These are phyloP conservation scores for Sarcoramphus papa DNA, from an alignment of 2,797 vertebrate genomes.

Conservation along the genomic window DNA sequence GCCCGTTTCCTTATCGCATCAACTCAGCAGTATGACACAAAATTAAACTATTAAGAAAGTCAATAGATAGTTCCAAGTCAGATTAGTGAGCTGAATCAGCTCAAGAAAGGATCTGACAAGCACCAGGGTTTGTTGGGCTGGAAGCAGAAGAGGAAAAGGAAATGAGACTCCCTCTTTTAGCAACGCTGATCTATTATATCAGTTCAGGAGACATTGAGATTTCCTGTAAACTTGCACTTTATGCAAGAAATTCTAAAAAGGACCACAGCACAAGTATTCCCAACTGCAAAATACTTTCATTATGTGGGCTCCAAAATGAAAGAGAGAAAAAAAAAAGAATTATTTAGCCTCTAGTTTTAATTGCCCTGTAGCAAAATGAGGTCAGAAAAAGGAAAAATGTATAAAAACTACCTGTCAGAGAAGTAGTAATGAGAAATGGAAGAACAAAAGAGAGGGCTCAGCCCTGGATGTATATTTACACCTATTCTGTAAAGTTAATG, in stretches of 20 bases:
- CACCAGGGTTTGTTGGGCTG: neutral
- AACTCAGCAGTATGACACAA: neutral
- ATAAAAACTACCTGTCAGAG: neutral
- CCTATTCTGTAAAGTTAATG: neutral
- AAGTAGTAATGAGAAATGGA: neutral
- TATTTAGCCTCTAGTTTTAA: neutral
- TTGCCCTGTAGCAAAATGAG: neutral
- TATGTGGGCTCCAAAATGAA: neutral
- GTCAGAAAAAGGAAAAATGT: neutral
- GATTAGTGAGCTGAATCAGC: neutral
- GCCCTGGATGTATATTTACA: neutral
- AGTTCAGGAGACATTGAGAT: neutral
- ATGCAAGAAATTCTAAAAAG: neutral
- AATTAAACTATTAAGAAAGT: neutral
- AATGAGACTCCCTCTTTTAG: neutral
- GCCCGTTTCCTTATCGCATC: neutral
- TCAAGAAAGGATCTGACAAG: neutral
- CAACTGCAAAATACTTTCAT: neutral
- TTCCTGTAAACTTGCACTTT: neutral
- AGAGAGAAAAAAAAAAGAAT: neutral
- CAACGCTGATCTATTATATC: neutral
- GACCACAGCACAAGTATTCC: neutral
- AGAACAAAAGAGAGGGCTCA: neutral
- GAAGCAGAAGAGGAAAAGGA: neutral
- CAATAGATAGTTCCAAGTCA: neutral